These are phyloP conservation scores for Chymomyza costata DNA, from an alignment of 1,140 invertebrate species.

Conservation along the genomic window DNA sequence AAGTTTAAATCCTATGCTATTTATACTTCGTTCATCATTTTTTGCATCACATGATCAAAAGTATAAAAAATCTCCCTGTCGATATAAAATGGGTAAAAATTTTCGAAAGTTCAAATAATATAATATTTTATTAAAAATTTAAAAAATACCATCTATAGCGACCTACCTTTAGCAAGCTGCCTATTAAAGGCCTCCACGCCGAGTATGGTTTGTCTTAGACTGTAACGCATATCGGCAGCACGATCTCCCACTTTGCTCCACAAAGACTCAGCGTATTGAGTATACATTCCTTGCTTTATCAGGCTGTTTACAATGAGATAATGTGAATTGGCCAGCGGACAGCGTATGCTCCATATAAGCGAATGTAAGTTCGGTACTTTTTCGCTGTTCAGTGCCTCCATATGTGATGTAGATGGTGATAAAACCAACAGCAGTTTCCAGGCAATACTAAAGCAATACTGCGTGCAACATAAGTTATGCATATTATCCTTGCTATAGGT, in stretches of 20 bases:
- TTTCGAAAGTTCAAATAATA: too few relatives aligned
- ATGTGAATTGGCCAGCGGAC: conserved; percentile 52
- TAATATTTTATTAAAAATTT: too few relatives aligned
- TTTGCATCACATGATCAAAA: too few relatives aligned
- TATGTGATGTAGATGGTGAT: conserved; percentile 91
- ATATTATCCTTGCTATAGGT: conserved; percentile 78
- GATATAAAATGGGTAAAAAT: too few relatives aligned
- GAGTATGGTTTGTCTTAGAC: conserved; percentile 58
- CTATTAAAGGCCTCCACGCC: conserved; percentile 67
- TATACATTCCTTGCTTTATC: conserved; percentile 74
- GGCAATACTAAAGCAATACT: conserved; percentile 88
- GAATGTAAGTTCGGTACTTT: conserved; percentile 77
- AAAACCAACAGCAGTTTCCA: conserved; percentile 83
- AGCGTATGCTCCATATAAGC: conserved; percentile 76
- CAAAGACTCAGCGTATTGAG: conserved; percentile 65
- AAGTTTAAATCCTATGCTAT: too few relatives aligned
- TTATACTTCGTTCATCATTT: too few relatives aligned
- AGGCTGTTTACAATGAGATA: conserved; percentile 72
- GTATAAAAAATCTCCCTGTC: too few relatives aligned
- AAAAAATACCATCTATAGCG: too few relatives aligned
- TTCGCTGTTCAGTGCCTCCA: conserved; percentile 83
- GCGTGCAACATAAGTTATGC: conserved; percentile 86
- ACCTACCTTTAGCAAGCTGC: conserved; percentile 51
- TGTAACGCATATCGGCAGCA: conserved; percentile 60
- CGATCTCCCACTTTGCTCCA: conserved; percentile 67